Conservation (phyloP, 2,888 invertebrate species). For the Cosmopolites sordidus region DNA sequence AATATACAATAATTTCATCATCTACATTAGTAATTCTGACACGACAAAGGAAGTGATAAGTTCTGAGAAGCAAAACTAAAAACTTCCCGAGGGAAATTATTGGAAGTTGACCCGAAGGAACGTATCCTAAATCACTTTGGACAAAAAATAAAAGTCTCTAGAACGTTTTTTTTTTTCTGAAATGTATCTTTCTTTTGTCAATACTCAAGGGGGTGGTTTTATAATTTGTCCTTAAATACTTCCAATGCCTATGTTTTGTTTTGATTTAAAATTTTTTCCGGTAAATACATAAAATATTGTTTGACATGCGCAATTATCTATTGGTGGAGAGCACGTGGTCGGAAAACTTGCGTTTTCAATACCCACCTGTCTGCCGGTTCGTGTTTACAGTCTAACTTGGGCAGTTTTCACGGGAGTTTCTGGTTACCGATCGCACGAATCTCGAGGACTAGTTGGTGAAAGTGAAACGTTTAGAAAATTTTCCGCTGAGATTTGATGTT, state of each 20-base stretch:
- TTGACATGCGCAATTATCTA: background rate
- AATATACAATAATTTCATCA: too few species aligned
- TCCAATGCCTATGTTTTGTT: too few species aligned
- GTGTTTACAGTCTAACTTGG: background rate
- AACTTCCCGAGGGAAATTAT: background rate
- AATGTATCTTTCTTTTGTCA: background rate
- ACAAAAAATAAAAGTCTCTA: background rate
- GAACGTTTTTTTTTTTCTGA: background rate
- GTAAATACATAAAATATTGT: background rate
- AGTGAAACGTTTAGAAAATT: too few species aligned
- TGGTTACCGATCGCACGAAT: background rate
- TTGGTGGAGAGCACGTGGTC: conserved; percentile 13
- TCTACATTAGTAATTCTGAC: too few species aligned
- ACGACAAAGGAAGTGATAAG: too few species aligned
- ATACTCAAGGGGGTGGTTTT: too few species aligned
- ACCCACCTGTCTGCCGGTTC: conserved; percentile 19
- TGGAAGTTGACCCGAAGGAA: background rate
- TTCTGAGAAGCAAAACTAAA: too few species aligned
- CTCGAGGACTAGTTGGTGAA: too few species aligned
- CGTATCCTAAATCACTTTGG: background rate
- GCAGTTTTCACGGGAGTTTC: background rate
- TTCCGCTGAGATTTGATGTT: too few species aligned
- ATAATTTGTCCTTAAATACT: too few species aligned
- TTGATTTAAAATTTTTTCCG: too few species aligned
- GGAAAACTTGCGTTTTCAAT: conserved; percentile 26